Conservation (phyloP, 2,797 vertebrate genomes). For the Eutrigla gurnardus region DNA sequence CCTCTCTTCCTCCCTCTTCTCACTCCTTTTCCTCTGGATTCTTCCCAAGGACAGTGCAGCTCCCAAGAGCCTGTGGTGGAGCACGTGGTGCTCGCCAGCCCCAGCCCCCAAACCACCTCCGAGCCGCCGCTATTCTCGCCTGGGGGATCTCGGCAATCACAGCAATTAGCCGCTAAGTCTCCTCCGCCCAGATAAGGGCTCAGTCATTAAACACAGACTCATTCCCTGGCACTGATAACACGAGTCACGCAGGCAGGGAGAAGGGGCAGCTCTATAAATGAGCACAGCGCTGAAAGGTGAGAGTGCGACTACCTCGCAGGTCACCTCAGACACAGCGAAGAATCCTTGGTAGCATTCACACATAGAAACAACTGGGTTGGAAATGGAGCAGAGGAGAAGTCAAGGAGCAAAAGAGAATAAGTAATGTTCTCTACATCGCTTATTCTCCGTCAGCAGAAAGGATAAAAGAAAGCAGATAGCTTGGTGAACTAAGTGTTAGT, state of each 20-base stretch:
- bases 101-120: conserved; percentile 74
- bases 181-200: conserved; percentile 86
- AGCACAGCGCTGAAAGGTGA: conserved; percentile 72
- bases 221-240: conserved; percentile 85
- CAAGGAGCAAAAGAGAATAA: conserved; percentile 9
- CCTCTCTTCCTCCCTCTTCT: conserved; percentile 28
- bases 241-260: conserved; percentile 67
- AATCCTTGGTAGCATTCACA: conserved; percentile 13
- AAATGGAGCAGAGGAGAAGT: conserved; percentile 17
- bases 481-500: conserved; percentile 56
- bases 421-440: background rate
- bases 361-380: conserved; percentile 6
- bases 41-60: conserved; percentile 82
- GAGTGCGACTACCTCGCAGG: conserved; percentile 46
- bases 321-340: conserved; percentile 51
- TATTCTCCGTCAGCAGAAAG: background rate
- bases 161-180: conserved; percentile 89
- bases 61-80: conserved; percentile 70
- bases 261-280: conserved; percentile 73
- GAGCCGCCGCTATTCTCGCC: conserved; percentile 73
- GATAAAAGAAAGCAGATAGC: conserved; percentile 26
- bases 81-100: conserved; percentile 72
- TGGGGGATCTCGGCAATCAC: conserved; percentile 84
- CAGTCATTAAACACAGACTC: conserved; percentile 87
- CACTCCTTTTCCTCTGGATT: conserved; percentile 68